Conservation (phyloP, 2,888 invertebrate genomes). For the Temnothorax ravouxi region DNA sequence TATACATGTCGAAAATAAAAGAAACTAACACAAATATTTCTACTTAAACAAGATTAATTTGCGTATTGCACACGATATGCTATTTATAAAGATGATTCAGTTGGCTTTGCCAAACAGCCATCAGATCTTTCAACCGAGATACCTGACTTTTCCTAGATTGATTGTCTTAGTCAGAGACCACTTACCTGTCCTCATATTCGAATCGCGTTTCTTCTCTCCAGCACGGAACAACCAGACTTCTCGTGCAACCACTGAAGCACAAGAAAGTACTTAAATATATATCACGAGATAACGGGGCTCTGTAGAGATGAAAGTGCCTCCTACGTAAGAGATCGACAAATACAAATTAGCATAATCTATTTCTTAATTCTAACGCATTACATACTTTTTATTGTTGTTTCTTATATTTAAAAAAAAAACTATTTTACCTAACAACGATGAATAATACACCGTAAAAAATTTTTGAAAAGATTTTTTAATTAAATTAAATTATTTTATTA, state of each 20-base stretch:
- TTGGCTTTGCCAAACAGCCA: not conserved
- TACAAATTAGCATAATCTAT: not conserved
- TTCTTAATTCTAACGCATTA: not conserved
- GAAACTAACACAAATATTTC: not conserved
- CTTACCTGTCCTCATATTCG: slow-evolving; percentile 17
- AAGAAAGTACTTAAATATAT: slow-evolving; percentile 65
- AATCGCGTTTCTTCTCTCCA: slow-evolving; percentile 66
- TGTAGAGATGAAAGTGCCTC: slow-evolving; percentile 35
- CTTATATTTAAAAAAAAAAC: not conserved
- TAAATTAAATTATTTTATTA: too few relatives aligned
- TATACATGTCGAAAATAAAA: not conserved
- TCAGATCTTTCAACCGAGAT: not conserved
- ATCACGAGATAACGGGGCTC: slow-evolving; percentile 65
- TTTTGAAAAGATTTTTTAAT: too few relatives aligned
- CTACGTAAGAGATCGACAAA: slow-evolving; percentile 14
- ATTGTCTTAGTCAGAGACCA: not conserved
- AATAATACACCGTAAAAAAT: too few relatives aligned
- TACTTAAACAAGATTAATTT: not conserved
- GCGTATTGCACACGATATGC: not conserved
- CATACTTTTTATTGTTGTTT: not conserved
- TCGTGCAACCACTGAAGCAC: slow-evolving; percentile 51
- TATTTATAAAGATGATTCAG: not conserved
- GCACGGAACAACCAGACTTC: slow-evolving; percentile 73
- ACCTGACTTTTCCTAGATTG: slow-evolving; percentile 5
- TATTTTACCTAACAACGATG: too few relatives aligned